These are phyloP conservation scores for Chunga burmeisteri DNA, from an alignment of 2,113 vertebrate genomes.

Conservation along the genomic window DNA sequence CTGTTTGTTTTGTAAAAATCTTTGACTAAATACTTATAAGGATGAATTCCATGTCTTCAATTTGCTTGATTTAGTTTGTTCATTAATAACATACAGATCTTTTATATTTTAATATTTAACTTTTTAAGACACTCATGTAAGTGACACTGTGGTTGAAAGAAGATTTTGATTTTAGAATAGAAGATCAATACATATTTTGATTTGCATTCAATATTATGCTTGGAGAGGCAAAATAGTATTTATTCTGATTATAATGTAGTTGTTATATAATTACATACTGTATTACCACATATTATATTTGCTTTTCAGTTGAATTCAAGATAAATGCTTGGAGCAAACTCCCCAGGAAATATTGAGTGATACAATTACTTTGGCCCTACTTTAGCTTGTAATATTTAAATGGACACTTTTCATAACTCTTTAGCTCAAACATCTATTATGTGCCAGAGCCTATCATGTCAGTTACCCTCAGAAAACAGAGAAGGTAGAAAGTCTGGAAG, in stretches of 20 bases:
- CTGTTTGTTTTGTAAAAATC: background rate
- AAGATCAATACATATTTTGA: background rate
- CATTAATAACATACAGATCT: background rate
- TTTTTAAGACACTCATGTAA: background rate
- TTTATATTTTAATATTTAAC: background rate
- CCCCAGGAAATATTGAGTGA: background rate
- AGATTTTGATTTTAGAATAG: background rate
- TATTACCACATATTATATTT: background rate
- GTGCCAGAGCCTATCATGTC: background rate
- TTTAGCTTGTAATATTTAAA: background rate
- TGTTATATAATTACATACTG: background rate
- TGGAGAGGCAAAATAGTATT: background rate
- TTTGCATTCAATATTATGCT: background rate
- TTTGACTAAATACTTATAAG: background rate
- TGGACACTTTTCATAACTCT: background rate
- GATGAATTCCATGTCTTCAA: background rate
- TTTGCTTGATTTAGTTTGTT: background rate
- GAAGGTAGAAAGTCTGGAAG: background rate
- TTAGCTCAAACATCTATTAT: background rate
- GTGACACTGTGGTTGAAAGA: background rate
- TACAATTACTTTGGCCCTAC: background rate
- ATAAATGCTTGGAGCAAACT: background rate
- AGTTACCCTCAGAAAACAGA: background rate
- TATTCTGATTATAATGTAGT: background rate
- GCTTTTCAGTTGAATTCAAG: background rate